A percentile compares a stretch with the other conserved stretches of the same genome.
phyloP scores from a whole-genome alignment of 2,888 invertebrate genomes.

The Drosophila atripex region DNA sequence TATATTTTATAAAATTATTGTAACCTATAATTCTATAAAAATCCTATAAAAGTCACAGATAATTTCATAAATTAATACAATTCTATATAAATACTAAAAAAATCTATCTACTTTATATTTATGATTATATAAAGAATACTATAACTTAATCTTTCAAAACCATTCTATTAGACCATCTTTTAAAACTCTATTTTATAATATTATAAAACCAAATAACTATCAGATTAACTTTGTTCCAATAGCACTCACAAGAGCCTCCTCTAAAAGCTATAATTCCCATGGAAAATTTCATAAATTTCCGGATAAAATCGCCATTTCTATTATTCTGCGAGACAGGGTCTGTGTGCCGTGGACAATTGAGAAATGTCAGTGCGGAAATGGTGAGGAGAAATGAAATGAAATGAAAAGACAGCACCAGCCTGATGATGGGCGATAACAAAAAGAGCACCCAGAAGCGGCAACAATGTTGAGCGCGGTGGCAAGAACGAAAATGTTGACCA shows the following conservation, averaged over 20 bases:
- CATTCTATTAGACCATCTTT: too few relatives aligned
- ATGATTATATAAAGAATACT: too few relatives aligned
- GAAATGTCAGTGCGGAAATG: constrained; percentile 76
- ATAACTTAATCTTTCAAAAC: too few relatives aligned
- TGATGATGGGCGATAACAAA: constrained; percentile 52
- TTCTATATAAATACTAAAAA: too few relatives aligned
- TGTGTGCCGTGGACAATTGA: constrained; percentile 61
- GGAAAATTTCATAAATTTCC: constrained; percentile 29
- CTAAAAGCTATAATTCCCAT: constrained; percentile 15
- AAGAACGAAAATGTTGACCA: constrained; percentile 56
- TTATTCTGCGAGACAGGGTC: constrained; percentile 35
- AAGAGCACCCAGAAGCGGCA: constrained; percentile 21
- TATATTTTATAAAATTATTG: too few relatives aligned
- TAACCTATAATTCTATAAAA: too few relatives aligned
- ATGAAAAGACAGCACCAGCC: constrained; percentile 50
- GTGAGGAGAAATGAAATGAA: constrained; percentile 59
- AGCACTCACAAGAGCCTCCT: not conserved
- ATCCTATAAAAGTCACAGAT: too few relatives aligned
- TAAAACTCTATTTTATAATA: too few relatives aligned
- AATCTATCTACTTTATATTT: too few relatives aligned
- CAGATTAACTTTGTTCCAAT: too few relatives aligned
- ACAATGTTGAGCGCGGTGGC: constrained; percentile 14
- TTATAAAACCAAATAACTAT: too few relatives aligned
- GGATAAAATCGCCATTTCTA: constrained; percentile 32
- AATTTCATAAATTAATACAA: too few relatives aligned